A percentile compares a stretch with the other conserved stretches of the same genome.
phyloP scores from a whole-genome alignment of 2,888 invertebrate species.

The Fabriciana adippe region DNA sequence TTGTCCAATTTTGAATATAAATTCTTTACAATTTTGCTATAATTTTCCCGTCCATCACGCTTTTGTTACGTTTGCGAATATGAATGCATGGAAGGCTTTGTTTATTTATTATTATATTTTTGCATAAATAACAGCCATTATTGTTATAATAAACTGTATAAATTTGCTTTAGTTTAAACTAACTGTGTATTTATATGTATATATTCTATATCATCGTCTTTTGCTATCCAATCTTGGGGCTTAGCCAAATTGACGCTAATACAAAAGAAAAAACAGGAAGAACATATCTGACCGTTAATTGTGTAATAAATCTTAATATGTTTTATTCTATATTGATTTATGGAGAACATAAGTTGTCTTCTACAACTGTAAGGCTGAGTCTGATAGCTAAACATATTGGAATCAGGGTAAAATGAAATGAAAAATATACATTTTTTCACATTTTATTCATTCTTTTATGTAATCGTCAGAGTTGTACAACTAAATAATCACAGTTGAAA shows the following conservation, averaged over 20 bases:
- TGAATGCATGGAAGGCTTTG: not conserved
- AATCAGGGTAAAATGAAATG: conserved; percentile 44
- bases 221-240: too few species aligned
- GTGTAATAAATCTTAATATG: too few species aligned
- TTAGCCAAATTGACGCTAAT: too few species aligned
- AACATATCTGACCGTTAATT: too few species aligned
- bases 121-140: not conserved
- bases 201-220: too few species aligned
- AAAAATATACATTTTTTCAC: conserved; percentile 59
- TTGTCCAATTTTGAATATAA: not conserved
- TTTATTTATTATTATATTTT: conserved; percentile 6
- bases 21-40: conserved; percentile 9
- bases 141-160: not conserved
- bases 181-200: not conserved
- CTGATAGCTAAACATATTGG: not conserved
- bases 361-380: too few species aligned
- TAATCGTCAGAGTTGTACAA: conserved; percentile 83
- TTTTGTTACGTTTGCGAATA: not conserved
- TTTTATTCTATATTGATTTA: too few species aligned
- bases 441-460: conserved; percentile 81
- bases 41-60: conserved; percentile 10
- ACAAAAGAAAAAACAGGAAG: too few species aligned
- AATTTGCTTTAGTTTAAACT: not conserved
- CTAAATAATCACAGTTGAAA: conserved; percentile 84
- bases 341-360: too few species aligned